Evolutionary conservation across 23 tunicate species (phyloP), one percentile per base, ranked within the genome.

Genomic region (Styela plicata): DNA sequence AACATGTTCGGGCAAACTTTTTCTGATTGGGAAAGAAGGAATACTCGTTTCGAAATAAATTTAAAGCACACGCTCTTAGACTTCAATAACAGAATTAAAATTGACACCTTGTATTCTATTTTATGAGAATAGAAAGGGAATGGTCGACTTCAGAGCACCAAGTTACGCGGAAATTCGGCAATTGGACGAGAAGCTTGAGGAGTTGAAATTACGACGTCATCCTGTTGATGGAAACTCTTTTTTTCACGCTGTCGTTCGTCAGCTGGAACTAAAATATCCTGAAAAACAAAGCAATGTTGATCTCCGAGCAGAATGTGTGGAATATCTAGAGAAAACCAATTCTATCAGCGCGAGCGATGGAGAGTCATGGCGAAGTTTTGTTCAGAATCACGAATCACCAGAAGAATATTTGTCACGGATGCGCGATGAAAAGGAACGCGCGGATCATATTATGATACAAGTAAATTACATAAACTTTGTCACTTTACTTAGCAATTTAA

Each of bases 161-260:
- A 34, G 29, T 52, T 83, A 73, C 71, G 24, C 35, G 32, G 78
- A 83, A 37, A 69, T 83, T 2, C 53, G 22, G 3, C 32, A 20
- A 29, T 37, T 83, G 53, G 88, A 84, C 82, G 61, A 76, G 3
- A 53, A 33, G 23, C 82, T 84, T 1, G 63, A 7, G 29, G 34
- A 62, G 2, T 63, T 63, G 37, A 64, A 64, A 5, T 33, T 84
- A 2, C 52, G 73, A 5, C 83, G 89, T 13, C n/a, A 24, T 0
- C 61, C 76, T 24, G 79, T 86, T 5, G 97, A 91, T 64, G 97
- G 97, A 27, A 86, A 91, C 85, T 63, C 87, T 78, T 85, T 91
- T 69, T 91, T 74, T 81, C 80, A 70, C 69, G 90, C 97, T 21
- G 85, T 91, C 19, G 75, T 79, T 30, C 79, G 83, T 52, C 97